Evolutionary conservation across 2,113 vertebrate species (phyloP).

Genomic region (Panthera tigris): DNA sequence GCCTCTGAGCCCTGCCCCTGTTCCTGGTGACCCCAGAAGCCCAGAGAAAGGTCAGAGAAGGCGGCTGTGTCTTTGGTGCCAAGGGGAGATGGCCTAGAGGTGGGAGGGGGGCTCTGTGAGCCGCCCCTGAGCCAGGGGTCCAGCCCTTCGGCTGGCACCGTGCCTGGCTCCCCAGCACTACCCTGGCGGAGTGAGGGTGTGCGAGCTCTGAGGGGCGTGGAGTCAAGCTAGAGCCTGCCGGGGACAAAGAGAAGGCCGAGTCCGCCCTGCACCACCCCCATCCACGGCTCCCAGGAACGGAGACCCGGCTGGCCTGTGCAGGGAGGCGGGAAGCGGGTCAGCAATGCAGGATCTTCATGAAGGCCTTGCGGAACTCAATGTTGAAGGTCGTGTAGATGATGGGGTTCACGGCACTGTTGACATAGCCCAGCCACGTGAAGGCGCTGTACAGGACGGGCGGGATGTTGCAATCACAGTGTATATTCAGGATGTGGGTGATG

Average conservation of each 20-base stretch:
- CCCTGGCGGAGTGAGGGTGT: not conserved
- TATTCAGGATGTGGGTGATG: constrained; percentile 99
- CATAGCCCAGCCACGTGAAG: constrained; percentile 98
- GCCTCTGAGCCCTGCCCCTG: not conserved
- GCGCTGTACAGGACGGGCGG: constrained; percentile 95
- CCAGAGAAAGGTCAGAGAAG: constrained; percentile 1
- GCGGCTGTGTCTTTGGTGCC: constrained; percentile 72
- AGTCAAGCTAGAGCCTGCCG: constrained; percentile 37
- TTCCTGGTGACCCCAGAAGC: not conserved
- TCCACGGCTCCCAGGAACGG: not conserved
- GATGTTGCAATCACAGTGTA: constrained; percentile 95
- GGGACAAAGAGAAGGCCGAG: not conserved
- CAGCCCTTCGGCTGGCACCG: not conserved
- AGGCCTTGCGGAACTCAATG: constrained; percentile 98
- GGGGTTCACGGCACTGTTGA: constrained; percentile 98
- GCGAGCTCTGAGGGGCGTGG: not conserved
- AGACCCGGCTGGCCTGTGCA: not conserved
- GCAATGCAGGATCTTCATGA: constrained; percentile 98
- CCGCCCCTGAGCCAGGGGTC: not conserved
- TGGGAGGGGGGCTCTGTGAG: not conserved
- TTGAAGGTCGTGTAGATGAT: constrained; percentile 99
- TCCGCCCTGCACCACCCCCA: not conserved
- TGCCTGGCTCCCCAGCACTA: not conserved
- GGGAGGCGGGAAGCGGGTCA: constrained; percentile 78
- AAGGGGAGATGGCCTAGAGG: not conserved